Conservation (phyloP, 2,797 vertebrate genomes). For the Meriones psammophilus region DNA sequence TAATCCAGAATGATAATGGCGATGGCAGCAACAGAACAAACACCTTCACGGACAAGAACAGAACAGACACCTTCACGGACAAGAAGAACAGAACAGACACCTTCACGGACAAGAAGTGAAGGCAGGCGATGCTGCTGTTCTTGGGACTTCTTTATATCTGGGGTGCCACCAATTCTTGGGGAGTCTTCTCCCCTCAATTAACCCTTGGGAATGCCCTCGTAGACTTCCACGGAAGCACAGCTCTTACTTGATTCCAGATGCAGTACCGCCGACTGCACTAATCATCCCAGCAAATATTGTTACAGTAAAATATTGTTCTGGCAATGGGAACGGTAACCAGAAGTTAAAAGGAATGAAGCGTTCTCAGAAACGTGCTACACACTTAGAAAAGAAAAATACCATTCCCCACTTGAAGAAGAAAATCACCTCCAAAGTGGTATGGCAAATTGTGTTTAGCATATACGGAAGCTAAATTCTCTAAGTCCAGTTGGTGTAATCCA, state of each 20-base stretch:
- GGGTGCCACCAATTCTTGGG: not conserved
- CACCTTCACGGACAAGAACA: not conserved
- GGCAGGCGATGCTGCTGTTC: not conserved
- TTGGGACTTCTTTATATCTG: not conserved
- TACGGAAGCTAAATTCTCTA: not conserved
- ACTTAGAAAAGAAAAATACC: not conserved
- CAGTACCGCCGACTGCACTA: not conserved
- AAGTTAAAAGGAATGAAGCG: not conserved
- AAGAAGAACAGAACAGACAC: not conserved
- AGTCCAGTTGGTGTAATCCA: not conserved
- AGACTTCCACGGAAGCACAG: not conserved
- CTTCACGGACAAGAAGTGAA: not conserved
- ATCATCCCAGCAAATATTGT: not conserved
- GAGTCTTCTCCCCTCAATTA: not conserved
- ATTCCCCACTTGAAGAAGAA: not conserved
- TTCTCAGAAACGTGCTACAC: constrained; percentile 15
- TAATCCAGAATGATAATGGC: not conserved
- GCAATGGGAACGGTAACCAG: constrained; percentile 14
- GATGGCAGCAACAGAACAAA: not conserved
- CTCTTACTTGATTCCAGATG: not conserved
- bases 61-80: not conserved
- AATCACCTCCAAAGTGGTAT: not conserved
- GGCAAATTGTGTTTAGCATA: not conserved
- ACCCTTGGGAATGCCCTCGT: not conserved
- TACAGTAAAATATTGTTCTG: not conserved